Evolutionary conservation across 2,888 invertebrate species (phyloP), one percentile per base, ranked within the genome.

Genomic region (Erebia epiphron): DNA sequence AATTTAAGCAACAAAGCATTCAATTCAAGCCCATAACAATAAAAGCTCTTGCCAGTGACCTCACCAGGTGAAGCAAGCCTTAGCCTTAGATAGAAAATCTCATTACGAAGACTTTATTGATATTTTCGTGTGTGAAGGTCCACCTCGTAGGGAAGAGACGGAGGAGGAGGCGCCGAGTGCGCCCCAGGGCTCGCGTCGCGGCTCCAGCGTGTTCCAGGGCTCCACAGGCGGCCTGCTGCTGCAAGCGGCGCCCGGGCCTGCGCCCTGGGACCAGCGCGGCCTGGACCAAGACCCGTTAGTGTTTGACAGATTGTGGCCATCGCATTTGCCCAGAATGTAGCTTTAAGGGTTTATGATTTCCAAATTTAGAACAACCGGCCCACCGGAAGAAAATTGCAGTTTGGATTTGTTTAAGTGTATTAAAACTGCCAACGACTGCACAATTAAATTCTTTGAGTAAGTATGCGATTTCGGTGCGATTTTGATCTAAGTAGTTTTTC

Each of bases 151-250:
- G 64, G 75, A 76, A 63, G 71, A 74, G 21, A n/a, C 49, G 3
- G 65, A 66, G 0, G 75, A 75, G 10, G 72, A 67, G 1, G n/a
- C 46, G 0, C 63, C 68, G 10, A 71, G 50, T 0, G 69, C 46
- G 0, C 61, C 77, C 1, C 67, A 50, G 2, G 66, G 77, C 1
- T 89, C 90, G 0, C 85, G 90, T 0, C 84, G 89, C 0, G 83
- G 80, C 0, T 91, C 91, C 2, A 88, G 88, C 72, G 90, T 89
- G 68, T 83, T 80, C 72, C 86, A 81, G 16, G 88, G 83, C 0
- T 83, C 87, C 1, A 86, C 88, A 0, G 91, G 90, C 0, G 91
- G 90, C 0, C 79, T 90, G 14, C 82, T 86, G 70, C 79, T 90
- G 69, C 81, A 80, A 74, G 77, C 80, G 0, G 85, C 85, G 0